phyloP scores from a whole-genome alignment of 2,888 invertebrate genomes.

The Lampropteryx suffumata region DNA sequence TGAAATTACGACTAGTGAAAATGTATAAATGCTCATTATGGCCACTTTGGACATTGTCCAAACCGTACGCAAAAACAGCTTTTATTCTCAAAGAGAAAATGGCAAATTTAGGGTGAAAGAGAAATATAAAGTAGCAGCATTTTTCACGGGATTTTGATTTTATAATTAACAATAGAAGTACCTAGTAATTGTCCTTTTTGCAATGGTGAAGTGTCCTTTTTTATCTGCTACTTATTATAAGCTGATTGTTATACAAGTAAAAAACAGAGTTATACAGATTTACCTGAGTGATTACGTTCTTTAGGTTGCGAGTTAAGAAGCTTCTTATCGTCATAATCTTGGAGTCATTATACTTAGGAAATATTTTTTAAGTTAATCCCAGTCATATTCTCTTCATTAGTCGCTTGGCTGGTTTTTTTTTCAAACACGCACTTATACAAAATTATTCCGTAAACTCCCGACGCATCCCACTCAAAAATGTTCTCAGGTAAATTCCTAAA shows the following conservation, averaged over 20 bases:
- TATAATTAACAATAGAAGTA: constrained; percentile 45
- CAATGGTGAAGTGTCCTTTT: constrained; percentile 26
- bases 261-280: constrained; percentile 5
- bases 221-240: constrained; percentile 9
- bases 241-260: constrained; percentile 21
- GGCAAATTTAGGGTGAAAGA: neutral
- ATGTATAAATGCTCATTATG: constrained; percentile 62
- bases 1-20: constrained; percentile 64
- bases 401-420: too few species aligned
- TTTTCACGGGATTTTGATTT: constrained; percentile 41
- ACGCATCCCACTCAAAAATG: too few species aligned
- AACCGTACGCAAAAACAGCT: neutral
- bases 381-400: too few species aligned
- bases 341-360: neutral
- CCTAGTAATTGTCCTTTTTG: constrained; percentile 19
- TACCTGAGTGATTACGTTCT: constrained; percentile 14
- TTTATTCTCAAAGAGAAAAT: neutral
- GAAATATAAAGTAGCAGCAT: constrained; percentile 4
- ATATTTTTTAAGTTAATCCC: neutral
- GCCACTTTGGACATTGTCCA: constrained; percentile 30
- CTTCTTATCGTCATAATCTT: constrained; percentile 6
- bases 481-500: too few species aligned
- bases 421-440: too few species aligned
- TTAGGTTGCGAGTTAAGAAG: constrained; percentile 4
- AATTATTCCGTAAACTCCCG: too few species aligned